These are phyloP conservation scores for Spodoptera litura DNA, from an alignment of 1,140 invertebrate species.

Conservation along the genomic window DNA sequence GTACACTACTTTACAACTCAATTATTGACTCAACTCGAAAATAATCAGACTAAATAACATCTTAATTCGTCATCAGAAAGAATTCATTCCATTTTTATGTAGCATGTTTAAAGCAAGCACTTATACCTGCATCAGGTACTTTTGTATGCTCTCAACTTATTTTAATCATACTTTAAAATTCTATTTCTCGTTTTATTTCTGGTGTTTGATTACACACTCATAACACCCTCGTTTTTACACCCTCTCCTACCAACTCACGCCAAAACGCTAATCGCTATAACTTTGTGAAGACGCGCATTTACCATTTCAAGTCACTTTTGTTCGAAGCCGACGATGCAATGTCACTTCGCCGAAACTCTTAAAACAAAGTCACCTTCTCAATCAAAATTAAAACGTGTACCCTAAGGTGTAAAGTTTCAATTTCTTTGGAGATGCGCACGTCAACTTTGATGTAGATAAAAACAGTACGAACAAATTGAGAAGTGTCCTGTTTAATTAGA, in stretches of 20 bases:
- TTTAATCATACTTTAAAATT: neutral
- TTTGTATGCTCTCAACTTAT: neutral
- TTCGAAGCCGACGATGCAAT: conserved; percentile 73
- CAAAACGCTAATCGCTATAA: conserved; percentile 75
- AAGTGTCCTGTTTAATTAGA: conserved; percentile 73
- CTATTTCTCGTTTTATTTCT: conserved; percentile 8
- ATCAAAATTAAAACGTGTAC: conserved; percentile 55
- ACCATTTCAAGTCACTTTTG: conserved; percentile 77
- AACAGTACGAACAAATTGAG: conserved; percentile 54
- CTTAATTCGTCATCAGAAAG: neutral
- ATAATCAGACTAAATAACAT: neutral
- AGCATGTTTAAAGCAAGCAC: neutral
- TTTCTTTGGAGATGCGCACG: neutral
- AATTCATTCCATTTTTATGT: too few relatives aligned
- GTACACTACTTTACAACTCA: too few relatives aligned
- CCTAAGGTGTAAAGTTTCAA: neutral
- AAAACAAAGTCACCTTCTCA: conserved; percentile 59
- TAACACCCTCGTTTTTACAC: conserved; percentile 52
- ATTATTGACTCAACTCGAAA: too few relatives aligned
- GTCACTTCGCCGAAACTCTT: conserved; percentile 74
- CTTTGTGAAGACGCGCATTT: conserved; percentile 78
- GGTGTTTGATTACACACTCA: conserved; percentile 22
- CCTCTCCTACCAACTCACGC: conserved; percentile 60
- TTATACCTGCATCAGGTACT: neutral
- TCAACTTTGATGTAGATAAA: conserved; percentile 51